Percentiles rank a stretch among this genome's conserved stretches.
These are phyloP conservation scores for Eulithis testata DNA, from an alignment of 2,888 invertebrate species.

Conservation along the genomic window DNA sequence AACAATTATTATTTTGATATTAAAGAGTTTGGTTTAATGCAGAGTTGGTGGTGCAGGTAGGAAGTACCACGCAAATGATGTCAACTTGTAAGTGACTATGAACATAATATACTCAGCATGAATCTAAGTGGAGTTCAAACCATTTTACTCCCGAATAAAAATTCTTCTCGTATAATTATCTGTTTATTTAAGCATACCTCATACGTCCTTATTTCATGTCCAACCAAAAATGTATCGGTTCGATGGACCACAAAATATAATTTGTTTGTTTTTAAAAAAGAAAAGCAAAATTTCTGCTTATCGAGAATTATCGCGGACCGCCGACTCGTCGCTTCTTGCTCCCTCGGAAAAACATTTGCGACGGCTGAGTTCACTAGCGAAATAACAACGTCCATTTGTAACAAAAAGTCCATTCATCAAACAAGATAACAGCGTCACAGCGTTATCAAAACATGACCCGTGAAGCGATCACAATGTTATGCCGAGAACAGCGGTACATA, in stretches of 20 bases:
- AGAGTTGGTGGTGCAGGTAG: too few relatives aligned
- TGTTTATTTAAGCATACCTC: not conserved
- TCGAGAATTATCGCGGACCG: conserved; percentile 40
- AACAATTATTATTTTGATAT: too few relatives aligned
- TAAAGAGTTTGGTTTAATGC: too few relatives aligned
- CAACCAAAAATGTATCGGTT: not conserved
- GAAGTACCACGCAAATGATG: too few relatives aligned
- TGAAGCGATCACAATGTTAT: conserved; percentile 78
- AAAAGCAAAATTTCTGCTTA: conserved; percentile 39
- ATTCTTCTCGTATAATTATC: not conserved
- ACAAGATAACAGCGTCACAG: conserved; percentile 80
- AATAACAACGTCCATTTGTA: conserved; percentile 79
- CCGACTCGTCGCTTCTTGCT: conserved; percentile 48
- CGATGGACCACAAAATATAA: conserved; percentile 28
- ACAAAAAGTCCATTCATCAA: conserved; percentile 82
- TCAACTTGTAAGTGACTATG: too few relatives aligned
- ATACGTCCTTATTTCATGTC: not conserved
- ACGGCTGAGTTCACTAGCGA: conserved; percentile 67
- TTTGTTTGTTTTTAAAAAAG: conserved; percentile 36
- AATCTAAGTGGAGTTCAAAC: too few relatives aligned
- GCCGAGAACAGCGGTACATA: conserved; percentile 57
- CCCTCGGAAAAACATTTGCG: conserved; percentile 60
- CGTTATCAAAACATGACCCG: conserved; percentile 81
- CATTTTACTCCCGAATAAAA: not conserved
- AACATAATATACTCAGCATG: too few relatives aligned